These are phyloP conservation scores for Microctonus hyperodae DNA, from an alignment of 2,888 invertebrate species.

Conservation along the genomic window DNA sequence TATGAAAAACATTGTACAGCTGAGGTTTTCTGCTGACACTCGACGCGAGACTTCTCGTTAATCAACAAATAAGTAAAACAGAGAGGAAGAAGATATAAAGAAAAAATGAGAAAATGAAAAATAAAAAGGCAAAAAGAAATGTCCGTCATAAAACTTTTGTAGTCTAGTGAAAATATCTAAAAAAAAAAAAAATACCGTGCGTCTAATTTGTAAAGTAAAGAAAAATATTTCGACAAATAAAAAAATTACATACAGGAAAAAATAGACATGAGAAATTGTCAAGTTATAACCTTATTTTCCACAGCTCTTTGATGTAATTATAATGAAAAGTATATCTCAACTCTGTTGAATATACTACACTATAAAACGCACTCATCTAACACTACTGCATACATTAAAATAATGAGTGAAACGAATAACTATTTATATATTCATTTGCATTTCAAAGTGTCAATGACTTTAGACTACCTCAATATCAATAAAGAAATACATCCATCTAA, in stretches of 20 bases:
- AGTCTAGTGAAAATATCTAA: conserved; percentile 24
- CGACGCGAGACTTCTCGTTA: conserved; percentile 1
- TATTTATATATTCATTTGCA: conserved; percentile 15
- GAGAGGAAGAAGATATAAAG: neutral
- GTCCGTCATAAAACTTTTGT: conserved; percentile 20
- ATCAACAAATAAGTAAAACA: conserved; percentile 2
- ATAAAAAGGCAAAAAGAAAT: neutral
- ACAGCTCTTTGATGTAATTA: conserved; percentile 18
- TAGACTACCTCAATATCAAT: conserved; percentile 8
- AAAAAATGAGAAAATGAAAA: neutral
- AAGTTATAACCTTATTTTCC: conserved; percentile 23
- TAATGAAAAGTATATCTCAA: conserved; percentile 13
- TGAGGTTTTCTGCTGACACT: conserved; percentile 17
- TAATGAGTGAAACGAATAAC: neutral
- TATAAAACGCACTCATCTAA: no score
- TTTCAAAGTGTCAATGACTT: conserved; percentile 23
- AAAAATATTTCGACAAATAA: neutral
- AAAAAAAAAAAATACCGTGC: conserved; percentile 26
- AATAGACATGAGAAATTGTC: conserved; percentile 12
- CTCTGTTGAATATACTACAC: no score
- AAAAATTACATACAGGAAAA: neutral
- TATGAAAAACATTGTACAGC: neutral
- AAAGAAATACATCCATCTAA: neutral
- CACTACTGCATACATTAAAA: no score
- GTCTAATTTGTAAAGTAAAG: conserved; percentile 28